Percentiles rank a stretch among this genome's conserved stretches.
These are phyloP conservation scores for Platichthys flesus DNA, from an alignment of 2,113 vertebrate genomes.

Conservation along the genomic window DNA sequence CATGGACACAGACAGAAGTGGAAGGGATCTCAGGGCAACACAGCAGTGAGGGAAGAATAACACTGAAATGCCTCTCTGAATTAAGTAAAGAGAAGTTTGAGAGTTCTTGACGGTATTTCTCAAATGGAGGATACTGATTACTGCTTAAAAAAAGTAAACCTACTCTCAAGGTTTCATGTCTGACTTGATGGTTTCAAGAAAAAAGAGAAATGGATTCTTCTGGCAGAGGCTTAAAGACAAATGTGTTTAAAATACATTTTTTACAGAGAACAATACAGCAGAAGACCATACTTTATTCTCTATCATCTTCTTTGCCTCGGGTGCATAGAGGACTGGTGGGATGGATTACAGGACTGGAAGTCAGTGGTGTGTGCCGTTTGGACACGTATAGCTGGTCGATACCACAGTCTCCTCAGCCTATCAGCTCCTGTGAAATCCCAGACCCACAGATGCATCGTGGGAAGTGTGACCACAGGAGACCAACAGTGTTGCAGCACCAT, in stretches of 20 bases:
- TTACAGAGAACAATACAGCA: neutral
- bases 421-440: conserved; percentile 69
- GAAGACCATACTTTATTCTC: conserved; percentile 1
- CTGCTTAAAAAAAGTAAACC: conserved; percentile 10
- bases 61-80: conserved; percentile 1
- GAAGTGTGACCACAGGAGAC: conserved; percentile 84
- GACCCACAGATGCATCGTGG: conserved; percentile 83
- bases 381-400: conserved; percentile 78
- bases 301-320: conserved; percentile 3
- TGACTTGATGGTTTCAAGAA: neutral
- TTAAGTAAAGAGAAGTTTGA: neutral
- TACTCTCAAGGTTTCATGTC: conserved; percentile 8
- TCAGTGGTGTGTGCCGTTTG: conserved; percentile 66
- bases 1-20: conserved; percentile 65
- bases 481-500: conserved; percentile 83
- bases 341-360: conserved; percentile 55
- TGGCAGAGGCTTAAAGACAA: conserved; percentile 18
- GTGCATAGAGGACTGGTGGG: conserved; percentile 48
- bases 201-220: conserved; percentile 34
- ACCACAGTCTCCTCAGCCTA: conserved; percentile 74
- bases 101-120: conserved; percentile 11
- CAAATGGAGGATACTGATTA: conserved; percentile 17
- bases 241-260: conserved; percentile 7
- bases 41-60: conserved; percentile 10
- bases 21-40: conserved; percentile 44